Evolutionary conservation across 2,888 invertebrate species (phyloP).

Genomic region (Drosophila nigricruria): DNA sequence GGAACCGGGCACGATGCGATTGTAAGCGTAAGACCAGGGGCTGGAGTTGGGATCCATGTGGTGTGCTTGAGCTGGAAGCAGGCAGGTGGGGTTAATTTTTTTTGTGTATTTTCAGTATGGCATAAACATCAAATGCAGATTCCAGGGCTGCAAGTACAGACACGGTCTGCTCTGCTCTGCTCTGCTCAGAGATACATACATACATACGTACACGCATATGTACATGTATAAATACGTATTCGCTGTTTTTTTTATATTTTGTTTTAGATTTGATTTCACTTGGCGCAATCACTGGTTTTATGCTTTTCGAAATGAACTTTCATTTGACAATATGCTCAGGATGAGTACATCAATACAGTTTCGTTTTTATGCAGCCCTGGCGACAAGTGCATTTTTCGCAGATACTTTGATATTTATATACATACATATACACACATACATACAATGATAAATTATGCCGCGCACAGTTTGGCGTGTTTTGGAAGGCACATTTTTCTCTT

Average conservation of each 20-base stretch:
- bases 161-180: constrained; percentile 27
- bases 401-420: constrained; percentile 47
- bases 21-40: constrained; percentile 95
- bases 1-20: constrained; percentile 90
- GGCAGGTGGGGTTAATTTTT: constrained; percentile 23
- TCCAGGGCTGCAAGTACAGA: constrained; percentile 33
- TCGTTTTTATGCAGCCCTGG: constrained; percentile 48
- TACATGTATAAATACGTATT: constrained; percentile 17
- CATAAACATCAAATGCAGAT: constrained; percentile 37
- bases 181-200: constrained; percentile 18
- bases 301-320: not conserved
- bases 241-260: not conserved
- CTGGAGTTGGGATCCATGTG: constrained; percentile 93
- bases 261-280: constrained; percentile 7
- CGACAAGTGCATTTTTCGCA: constrained; percentile 53
- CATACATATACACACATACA: constrained; percentile 45
- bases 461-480: constrained; percentile 45
- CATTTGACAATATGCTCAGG: constrained; percentile 5
- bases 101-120: constrained; percentile 20
- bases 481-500: constrained; percentile 12
- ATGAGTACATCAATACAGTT: constrained; percentile 16
- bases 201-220: constrained; percentile 11
- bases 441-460: constrained; percentile 61
- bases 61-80: constrained; percentile 52
- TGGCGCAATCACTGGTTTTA: not conserved